Percentiles rank a stretch among this genome's conserved stretches.
These are phyloP conservation scores for Lerista edwardsae DNA, from an alignment of 2,797 vertebrate genomes.

Conservation along the genomic window DNA sequence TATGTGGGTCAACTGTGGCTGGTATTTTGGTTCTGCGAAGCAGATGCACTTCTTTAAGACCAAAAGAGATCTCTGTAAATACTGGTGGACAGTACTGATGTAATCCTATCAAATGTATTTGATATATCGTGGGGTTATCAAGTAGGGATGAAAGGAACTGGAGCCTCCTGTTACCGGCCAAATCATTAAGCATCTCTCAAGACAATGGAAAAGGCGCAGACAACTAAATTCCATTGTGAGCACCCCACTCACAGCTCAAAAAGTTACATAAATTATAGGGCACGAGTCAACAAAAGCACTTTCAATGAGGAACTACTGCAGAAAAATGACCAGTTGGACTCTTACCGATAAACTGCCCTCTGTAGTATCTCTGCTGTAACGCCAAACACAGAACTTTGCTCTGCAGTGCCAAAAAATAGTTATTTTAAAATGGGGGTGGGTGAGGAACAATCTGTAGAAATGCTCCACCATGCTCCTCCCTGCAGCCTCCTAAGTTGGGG, in stretches of 20 bases:
- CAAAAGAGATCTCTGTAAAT: conserved; percentile 62
- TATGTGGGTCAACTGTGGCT: conserved; percentile 76
- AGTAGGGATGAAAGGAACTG: conserved; percentile 25
- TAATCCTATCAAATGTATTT: conserved; percentile 59
- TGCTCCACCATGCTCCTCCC: not conserved
- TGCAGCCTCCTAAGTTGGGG: not conserved
- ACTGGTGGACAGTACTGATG: conserved; percentile 56
- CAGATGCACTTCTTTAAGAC: conserved; percentile 56
- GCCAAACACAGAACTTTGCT: not conserved
- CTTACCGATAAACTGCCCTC: not conserved
- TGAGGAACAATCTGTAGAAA: not conserved
- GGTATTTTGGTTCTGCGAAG: conserved; percentile 76
- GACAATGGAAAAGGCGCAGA: conserved; percentile 46
- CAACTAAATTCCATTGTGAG: conserved; percentile 54
- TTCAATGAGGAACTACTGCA: conserved; percentile 61
- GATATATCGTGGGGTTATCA: conserved; percentile 21
- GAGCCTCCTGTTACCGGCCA: conserved; percentile 28
- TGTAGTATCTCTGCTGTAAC: not conserved
- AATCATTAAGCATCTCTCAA: not conserved
- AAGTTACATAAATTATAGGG: conserved; percentile 48
- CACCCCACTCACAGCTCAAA: conserved; percentile 65
- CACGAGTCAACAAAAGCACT: conserved; percentile 64
- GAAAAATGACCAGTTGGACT: conserved; percentile 38
- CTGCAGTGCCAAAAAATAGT: not conserved
- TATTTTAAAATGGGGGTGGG: too few species aligned